Evolutionary conservation across 2,888 invertebrate genomes (phyloP).

Genomic region (Perdita meconis): DNA sequence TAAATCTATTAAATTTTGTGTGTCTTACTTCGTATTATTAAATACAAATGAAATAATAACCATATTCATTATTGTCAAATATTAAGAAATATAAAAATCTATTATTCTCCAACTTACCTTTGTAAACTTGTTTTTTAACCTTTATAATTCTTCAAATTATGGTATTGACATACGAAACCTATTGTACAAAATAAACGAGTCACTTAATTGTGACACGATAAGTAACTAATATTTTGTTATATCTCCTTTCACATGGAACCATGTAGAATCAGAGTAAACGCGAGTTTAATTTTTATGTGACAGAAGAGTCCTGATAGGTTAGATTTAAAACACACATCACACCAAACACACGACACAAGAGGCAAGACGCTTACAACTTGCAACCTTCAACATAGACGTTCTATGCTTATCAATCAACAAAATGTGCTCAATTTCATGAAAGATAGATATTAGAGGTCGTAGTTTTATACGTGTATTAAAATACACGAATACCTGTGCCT

Average conservation of each 20-base stretch:
- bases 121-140: background rate
- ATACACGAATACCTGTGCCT: too few species aligned
- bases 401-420: too few species aligned
- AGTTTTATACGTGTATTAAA: too few species aligned
- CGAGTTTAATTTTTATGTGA: conserved; percentile 14
- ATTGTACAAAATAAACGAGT: conserved; percentile 1
- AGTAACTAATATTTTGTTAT: background rate
- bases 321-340: conserved; percentile 16
- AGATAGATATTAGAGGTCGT: too few species aligned
- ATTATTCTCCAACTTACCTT: conserved; percentile 34
- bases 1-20: background rate
- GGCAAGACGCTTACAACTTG: too few species aligned
- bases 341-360: background rate
- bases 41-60: background rate
- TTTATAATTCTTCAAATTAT: conserved; percentile 14
- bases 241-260: conserved; percentile 13
- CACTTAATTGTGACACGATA: background rate
- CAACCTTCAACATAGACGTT: too few species aligned
- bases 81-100: background rate
- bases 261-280: conserved; percentile 3
- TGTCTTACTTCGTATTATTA: background rate
- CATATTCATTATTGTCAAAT: conserved; percentile 1
- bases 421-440: too few species aligned
- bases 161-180: background rate
- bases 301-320: conserved; percentile 19